Percentiles rank a stretch among this genome's conserved stretches.
Evolutionary conservation across 2,797 vertebrate genomes (phyloP).

Genomic region (Ciconia nigra): DNA sequence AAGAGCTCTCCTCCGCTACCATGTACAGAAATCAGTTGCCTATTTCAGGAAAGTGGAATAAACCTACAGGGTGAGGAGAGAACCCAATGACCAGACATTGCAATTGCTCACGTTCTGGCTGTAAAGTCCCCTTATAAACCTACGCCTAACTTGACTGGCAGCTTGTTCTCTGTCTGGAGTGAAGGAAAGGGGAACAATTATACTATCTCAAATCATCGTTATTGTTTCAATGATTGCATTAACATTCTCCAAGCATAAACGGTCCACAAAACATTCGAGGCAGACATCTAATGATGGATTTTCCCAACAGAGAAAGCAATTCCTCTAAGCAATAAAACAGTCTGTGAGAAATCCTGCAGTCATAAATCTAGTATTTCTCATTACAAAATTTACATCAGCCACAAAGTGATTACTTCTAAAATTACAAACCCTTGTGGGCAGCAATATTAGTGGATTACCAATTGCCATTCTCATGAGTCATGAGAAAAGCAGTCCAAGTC

Average conservation of each 20-base stretch:
- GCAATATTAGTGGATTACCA: constrained; percentile 48
- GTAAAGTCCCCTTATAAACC: not conserved
- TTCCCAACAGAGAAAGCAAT: constrained; percentile 57
- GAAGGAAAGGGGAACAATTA: constrained; percentile 55
- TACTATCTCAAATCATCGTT: constrained; percentile 22
- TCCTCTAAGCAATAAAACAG: constrained; percentile 63
- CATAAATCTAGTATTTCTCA: constrained; percentile 65
- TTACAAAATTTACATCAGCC: constrained; percentile 62
- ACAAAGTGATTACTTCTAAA: constrained; percentile 42
- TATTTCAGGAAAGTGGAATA: not conserved
- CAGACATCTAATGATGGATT: constrained; percentile 56
- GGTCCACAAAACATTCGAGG: constrained; percentile 28
- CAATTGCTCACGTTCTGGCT: not conserved
- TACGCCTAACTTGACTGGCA: not conserved
- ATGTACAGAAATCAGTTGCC: not conserved
- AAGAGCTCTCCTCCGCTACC: not conserved
- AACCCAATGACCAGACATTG: not conserved
- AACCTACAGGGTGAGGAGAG: not conserved
- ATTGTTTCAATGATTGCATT: constrained; percentile 50
- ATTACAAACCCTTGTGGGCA: constrained; percentile 47
- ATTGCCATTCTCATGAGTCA: constrained; percentile 34
- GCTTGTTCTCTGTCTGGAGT: not conserved
- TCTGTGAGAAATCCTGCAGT: constrained; percentile 52
- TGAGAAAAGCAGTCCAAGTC: constrained; percentile 23
- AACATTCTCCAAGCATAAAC: constrained; percentile 52